These are phyloP conservation scores for Drosophila cracens DNA, from an alignment of 2,888 invertebrate species.

Conservation along the genomic window DNA sequence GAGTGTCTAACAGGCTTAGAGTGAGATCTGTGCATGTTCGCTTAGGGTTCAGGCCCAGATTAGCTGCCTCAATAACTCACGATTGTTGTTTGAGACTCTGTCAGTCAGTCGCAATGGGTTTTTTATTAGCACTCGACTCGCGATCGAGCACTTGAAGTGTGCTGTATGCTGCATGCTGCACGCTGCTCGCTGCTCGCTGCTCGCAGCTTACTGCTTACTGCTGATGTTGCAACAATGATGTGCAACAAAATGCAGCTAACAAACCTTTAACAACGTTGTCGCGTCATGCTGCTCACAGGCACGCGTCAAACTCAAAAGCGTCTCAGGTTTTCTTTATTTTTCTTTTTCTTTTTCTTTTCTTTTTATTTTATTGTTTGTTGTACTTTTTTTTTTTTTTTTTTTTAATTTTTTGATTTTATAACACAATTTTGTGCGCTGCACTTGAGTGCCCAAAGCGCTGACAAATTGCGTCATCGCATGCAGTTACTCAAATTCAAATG, in stretches of 20 bases:
- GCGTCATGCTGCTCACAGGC: constrained; percentile 64
- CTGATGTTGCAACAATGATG: constrained; percentile 81
- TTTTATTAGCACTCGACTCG: constrained; percentile 77
- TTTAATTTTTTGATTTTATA: constrained; percentile 35
- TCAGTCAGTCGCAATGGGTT: constrained; percentile 71
- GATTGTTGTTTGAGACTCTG: constrained; percentile 77
- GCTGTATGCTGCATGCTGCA: constrained; percentile 13
- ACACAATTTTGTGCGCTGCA: constrained; percentile 44
- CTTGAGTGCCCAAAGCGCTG: constrained; percentile 33
- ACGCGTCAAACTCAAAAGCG: constrained; percentile 67
- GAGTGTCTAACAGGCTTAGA: constrained; percentile 73
- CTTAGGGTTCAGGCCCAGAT: constrained; percentile 47
- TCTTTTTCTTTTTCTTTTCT: neutral
- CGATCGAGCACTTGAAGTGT: constrained; percentile 61
- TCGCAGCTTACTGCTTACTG: constrained; percentile 6
- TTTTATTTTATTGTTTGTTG: neutral
- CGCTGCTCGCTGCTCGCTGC: constrained; percentile 33
- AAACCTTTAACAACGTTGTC: constrained; percentile 55
- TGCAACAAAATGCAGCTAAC: constrained; percentile 61
- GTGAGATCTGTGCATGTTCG: constrained; percentile 20
- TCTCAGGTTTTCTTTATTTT: constrained; percentile 46
- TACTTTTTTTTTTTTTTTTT: neutral
- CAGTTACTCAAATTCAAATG: constrained; percentile 45
- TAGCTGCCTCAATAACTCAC: constrained; percentile 78
- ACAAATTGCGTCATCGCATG: constrained; percentile 56